Base-by-base conservation (phyloP, 2,113 vertebrate species). In the Pithys albifrons region DNA sequence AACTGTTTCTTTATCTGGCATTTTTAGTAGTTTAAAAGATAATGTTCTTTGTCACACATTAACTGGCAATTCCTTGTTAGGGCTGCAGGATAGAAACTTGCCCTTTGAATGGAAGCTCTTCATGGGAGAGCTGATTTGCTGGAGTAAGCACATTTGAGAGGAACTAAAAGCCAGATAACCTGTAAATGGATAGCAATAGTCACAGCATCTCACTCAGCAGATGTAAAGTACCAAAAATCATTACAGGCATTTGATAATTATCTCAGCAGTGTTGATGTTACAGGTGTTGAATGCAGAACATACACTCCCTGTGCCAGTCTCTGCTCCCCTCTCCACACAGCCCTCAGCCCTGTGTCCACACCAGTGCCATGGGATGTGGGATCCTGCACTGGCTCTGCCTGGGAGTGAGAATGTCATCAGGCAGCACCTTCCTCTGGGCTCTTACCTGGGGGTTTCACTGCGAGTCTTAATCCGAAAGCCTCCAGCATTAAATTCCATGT, bases 381-480 rank as follows among this genome's bases (percentile, higher is more conserved):
- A 6, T 3, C 10, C 45, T 37, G 74, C 46, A 46, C 7, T 31
- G 41, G 2, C 7, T 66, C 33, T 77, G 12, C 29, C 69, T 51
- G 41, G 46, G 25, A 27, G 10, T 14, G 22, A 61, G 81, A 48
- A 17, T 54, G 14, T 37, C n/a, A 1, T 17, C 5, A 54, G 27
- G 57, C 10, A 22, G 5, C 41, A 28, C 2, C 5, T 48, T 62
- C 58, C 57, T 37, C 39, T 10, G 45, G 49, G 10, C 25, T 73
- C 58, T 81, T 10, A 71, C 27, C 31, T 20, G 58, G 52, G 58
- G 61, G 46, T 85, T 87, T 73, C 15, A 1, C 1, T 15, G 37
- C 7, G 29, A 88, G 20, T n/a, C 85, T 89, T 89, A 96, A 93
- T 94, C 70, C 72, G 22, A 69, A 95, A 93, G 67, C 49, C 61